These are phyloP conservation scores for Tethya wilhelma DNA, from an alignment of 37 sponge, comb jelly and placozoan genomes.

Conservation along the genomic window DNA sequence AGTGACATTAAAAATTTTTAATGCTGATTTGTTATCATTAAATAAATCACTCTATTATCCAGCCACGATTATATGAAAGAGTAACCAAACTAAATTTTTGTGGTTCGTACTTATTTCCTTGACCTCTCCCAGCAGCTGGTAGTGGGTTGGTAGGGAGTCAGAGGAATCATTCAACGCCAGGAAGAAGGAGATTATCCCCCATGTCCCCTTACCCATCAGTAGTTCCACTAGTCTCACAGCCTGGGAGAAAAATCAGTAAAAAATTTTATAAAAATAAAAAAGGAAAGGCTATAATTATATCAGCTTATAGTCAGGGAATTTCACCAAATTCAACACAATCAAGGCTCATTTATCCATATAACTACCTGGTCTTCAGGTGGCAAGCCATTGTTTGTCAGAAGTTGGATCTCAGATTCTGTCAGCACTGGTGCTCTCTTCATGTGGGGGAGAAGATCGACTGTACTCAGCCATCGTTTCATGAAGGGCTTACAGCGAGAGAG, in stretches of 20 bases:
- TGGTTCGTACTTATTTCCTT: conserved; percentile 13
- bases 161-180: conserved; percentile 24
- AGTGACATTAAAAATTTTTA: too few relatives aligned
- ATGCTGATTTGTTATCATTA: too few relatives aligned
- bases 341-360: too few relatives aligned
- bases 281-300: not conserved
- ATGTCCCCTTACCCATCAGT: conserved; percentile 16
- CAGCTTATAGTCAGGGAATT: not conserved
- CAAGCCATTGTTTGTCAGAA: not conserved
- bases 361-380: not conserved
- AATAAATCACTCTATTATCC: too few relatives aligned
- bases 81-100: not conserved
- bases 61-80: not conserved
- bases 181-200: conserved; percentile 10
- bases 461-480: not conserved
- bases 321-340: too few relatives aligned
- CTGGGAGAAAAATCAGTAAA: not conserved
- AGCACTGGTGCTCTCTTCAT: not conserved
- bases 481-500: not conserved
- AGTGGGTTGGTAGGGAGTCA: conserved; percentile 31
- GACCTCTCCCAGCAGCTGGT: conserved; percentile 40
- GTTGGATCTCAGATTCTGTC: conserved; percentile 2
- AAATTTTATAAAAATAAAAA: not conserved
- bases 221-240: conserved; percentile 20
- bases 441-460: conserved; percentile 1